Evolutionary conservation across 2,888 invertebrate genomes (phyloP), one percentile per base, ranked within the genome.

Genomic region (Clepsis dumicolana): DNA sequence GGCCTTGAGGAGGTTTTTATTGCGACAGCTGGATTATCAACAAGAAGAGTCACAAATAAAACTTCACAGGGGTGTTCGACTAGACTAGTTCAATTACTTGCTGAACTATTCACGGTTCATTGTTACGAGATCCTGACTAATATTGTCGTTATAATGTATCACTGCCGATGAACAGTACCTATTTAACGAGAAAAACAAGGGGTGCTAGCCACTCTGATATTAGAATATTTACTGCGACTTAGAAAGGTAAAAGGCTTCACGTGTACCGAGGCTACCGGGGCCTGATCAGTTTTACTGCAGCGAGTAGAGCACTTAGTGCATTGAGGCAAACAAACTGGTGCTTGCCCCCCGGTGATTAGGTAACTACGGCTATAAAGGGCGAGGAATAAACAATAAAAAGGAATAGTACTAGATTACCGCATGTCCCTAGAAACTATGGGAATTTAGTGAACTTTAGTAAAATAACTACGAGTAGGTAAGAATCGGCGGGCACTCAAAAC

Each of bases 221-320:
- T 24, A 21, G 1, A 65, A 52, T 52, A 53, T 65, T 29, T 59
- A 60, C 60, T 66, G 60, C 32, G 54, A 32, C 25, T 10, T 2
- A 48, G 29, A 14, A 12, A 41, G 41, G 24, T 61, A 61, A 66
- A 61, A 61, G 54, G 61, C 14, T 54, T 53, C 65, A 44, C 54
- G 53, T 66, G 54, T 61, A 21, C 29, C 53, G 10, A 27, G 10
- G 53, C 32, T 44, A 21, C 29, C 53, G 10, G 21, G 10, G 53
- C 32, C 35, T 61, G 44, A 66, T 60, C 54, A 48, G 44, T 61
- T 48, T 54, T 24, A 53, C 7, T 65, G 50, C 64, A 59, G 24
- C 32, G 24, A 52, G 12, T n/a, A 16, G 54, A 53, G 65, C 61
- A 61, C 61, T 66, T 25, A 66, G 54, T 48, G 65, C 61, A 61